These are phyloP conservation scores for Idaea straminata DNA, from an alignment of 2,888 invertebrate genomes.

Conservation along the genomic window DNA sequence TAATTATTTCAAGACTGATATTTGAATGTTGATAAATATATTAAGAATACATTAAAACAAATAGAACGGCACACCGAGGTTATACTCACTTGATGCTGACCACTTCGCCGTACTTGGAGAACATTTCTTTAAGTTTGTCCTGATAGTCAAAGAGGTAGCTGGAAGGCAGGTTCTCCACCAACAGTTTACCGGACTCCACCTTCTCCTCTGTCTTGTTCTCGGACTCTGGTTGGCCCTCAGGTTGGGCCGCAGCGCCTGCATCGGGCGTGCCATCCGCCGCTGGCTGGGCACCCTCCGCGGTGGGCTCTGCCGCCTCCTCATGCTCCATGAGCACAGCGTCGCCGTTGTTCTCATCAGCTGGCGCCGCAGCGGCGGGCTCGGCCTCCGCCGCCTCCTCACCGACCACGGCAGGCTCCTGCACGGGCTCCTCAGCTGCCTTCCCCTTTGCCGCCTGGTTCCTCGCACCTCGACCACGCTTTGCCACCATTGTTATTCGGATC, in stretches of 20 bases:
- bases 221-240: slow-evolving; percentile 43
- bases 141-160: slow-evolving; percentile 74
- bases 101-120: slow-evolving; percentile 73
- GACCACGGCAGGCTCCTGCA: slow-evolving; percentile 45
- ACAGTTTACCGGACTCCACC: slow-evolving; percentile 74
- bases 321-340: slow-evolving; percentile 49
- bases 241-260: slow-evolving; percentile 38
- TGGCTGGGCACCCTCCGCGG: slow-evolving; percentile 21
- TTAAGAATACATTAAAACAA: slow-evolving; percentile 23
- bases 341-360: slow-evolving; percentile 58
- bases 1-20: slow-evolving; percentile 60
- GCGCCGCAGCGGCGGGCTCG: slow-evolving; percentile 44
- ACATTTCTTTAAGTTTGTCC: slow-evolving; percentile 74
- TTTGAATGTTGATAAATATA: slow-evolving; percentile 72
- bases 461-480: slow-evolving; percentile 72
- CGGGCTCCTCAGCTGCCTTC: slow-evolving; percentile 55
- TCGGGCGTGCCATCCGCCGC: slow-evolving; percentile 26
- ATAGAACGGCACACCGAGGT: slow-evolving; percentile 19
- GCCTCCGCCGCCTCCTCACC: slow-evolving; percentile 43
- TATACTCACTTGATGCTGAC: slow-evolving; percentile 64
- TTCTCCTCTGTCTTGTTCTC: slow-evolving; percentile 68
- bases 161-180: slow-evolving; percentile 71
- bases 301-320: slow-evolving; percentile 35
- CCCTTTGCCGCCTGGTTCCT: slow-evolving; percentile 63
- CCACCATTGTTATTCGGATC: slow-evolving; percentile 58